These are phyloP conservation scores for Zoanthus sociatus DNA, from an alignment of 92 coral and sea anemone species.

Conservation along the genomic window DNA sequence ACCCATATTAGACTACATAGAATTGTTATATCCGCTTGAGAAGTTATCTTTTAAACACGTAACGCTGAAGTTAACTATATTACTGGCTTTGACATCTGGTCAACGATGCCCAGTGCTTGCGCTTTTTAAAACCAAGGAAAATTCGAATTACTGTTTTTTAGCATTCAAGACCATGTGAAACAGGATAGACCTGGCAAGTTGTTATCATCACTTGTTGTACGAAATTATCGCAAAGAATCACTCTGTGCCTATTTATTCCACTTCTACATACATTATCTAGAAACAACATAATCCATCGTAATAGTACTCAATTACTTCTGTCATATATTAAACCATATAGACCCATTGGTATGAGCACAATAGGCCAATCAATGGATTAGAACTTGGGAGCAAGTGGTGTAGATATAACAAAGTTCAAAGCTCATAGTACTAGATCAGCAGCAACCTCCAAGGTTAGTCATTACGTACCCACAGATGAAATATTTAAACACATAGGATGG, in stretches of 20 bases:
- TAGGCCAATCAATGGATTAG: conserved; percentile 52
- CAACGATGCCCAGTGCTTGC: conserved; percentile 43
- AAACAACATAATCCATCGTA: not conserved
- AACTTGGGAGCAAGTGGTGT: conserved; percentile 42
- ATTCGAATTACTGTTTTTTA: not conserved
- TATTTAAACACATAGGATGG: not conserved
- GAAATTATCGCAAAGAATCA: not conserved
- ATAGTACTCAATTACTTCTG: not conserved
- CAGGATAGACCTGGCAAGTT: not conserved
- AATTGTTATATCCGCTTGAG: no score
- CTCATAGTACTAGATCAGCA: conserved; percentile 16
- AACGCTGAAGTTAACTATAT: not conserved
- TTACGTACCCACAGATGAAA: conserved; percentile 4
- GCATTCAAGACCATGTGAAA: not conserved
- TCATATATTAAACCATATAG: no score
- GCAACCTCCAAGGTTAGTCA: conserved; percentile 20
- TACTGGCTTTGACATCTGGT: not conserved
- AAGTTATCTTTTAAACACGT: no score
- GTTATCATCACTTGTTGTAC: not conserved
- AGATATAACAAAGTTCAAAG: conserved; percentile 19
- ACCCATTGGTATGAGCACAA: conserved; percentile 45
- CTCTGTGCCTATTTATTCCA: not conserved
- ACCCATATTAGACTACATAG: not conserved
- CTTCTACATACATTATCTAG: not conserved
- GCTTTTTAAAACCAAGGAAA: no score